A percentile compares a stretch with the other conserved stretches of the same genome.
These are phyloP conservation scores for Sialia sialis DNA, from an alignment of 2,113 vertebrate species.

Conservation along the genomic window DNA sequence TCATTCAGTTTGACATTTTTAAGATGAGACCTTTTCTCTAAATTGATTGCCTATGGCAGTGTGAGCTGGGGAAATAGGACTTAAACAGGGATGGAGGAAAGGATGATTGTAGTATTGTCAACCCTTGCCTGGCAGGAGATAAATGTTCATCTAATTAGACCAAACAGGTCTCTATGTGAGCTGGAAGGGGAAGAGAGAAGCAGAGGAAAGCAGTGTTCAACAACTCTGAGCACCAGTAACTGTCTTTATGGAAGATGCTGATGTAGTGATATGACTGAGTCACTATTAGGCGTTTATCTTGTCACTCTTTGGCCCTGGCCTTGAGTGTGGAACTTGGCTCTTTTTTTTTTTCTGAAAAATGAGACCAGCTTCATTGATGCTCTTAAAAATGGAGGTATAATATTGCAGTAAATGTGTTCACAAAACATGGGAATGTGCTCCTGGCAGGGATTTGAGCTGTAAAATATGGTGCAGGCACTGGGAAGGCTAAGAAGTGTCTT, in stretches of 20 bases:
- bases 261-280: neutral
- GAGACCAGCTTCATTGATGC: neutral
- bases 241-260: neutral
- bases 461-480: neutral
- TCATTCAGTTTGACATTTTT: neutral
- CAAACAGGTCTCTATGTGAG: neutral
- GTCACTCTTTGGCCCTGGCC: neutral
- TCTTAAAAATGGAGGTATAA: neutral
- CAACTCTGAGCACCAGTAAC: neutral
- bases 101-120: neutral
- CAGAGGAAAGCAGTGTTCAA: neutral
- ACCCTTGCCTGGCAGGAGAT: conserved; percentile 17
- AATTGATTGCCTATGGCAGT: conserved; percentile 16
- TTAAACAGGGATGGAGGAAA: conserved; percentile 5
- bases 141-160: conserved; percentile 41
- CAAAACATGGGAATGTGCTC: neutral
- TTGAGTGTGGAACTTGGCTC: neutral
- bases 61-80: neutral
- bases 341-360: neutral
- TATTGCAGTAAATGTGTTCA: neutral
- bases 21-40: conserved; percentile 24
- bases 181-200: neutral
- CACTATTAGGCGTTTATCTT: neutral
- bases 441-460: neutral
- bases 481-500: neutral